These are phyloP conservation scores for Tapirus indicus DNA, from an alignment of 2,797 vertebrate genomes.

Conservation along the genomic window DNA sequence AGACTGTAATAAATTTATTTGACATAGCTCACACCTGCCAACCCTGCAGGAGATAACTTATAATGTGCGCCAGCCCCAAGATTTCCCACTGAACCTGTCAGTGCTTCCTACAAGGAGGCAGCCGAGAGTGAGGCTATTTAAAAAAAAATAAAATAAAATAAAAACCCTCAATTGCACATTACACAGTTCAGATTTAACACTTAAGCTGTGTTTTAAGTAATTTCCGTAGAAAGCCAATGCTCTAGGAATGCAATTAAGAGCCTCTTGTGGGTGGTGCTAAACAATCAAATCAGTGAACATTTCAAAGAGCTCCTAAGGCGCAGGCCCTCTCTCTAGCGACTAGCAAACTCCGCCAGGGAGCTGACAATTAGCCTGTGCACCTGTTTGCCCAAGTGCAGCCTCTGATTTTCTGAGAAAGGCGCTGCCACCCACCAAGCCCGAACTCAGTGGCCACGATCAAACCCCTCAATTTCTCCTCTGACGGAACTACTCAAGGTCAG, in stretches of 20 bases:
- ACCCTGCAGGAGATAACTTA: constrained; percentile 88
- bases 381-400: constrained; percentile 72
- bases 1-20: constrained; percentile 92
- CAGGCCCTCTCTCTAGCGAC: constrained; percentile 36
- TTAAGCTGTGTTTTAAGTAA: constrained; percentile 79
- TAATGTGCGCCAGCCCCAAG: constrained; percentile 81
- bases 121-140: constrained; percentile 61
- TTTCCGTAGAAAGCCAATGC: constrained; percentile 71
- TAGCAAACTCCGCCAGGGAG: not conserved
- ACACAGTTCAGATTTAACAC: constrained; percentile 74
- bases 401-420: constrained; percentile 72
- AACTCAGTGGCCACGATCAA: not conserved
- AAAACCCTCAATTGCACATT: constrained; percentile 77
- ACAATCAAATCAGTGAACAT: constrained; percentile 80
- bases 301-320: constrained; percentile 61
- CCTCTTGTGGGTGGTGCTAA: constrained; percentile 67
- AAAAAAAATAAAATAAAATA: constrained; percentile 73
- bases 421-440: not conserved
- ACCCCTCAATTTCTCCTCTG: constrained; percentile 44
- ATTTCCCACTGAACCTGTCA: constrained; percentile 86
- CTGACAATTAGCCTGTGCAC: constrained; percentile 34
- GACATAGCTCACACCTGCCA: constrained; percentile 91
- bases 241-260: constrained; percentile 82
- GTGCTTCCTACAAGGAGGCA: constrained; percentile 81
- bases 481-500: constrained; percentile 57